Evolutionary conservation across 2,888 invertebrate genomes (phyloP).

Genomic region (Drosophila niveifrons): DNA sequence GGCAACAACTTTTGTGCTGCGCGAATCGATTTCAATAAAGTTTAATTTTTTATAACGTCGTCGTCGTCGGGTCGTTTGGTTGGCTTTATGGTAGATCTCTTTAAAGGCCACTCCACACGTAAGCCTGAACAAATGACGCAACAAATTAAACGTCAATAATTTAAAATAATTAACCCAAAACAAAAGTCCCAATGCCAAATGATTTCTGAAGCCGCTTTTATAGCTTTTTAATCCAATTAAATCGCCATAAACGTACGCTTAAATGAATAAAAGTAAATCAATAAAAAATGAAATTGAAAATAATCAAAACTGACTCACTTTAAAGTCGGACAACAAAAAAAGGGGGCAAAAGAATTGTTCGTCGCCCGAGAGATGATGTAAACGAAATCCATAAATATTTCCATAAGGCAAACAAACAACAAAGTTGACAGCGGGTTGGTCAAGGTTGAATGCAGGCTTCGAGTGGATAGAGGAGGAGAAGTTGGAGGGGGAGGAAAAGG

Average conservation of each 20-base stretch:
- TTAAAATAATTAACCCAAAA: conserved; percentile 63
- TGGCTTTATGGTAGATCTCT: conserved; percentile 34
- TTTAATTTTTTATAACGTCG: conserved; percentile 58
- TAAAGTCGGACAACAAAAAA: conserved; percentile 34
- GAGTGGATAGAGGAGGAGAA: neutral
- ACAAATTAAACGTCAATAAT: conserved; percentile 74
- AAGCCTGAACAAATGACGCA: conserved; percentile 58
- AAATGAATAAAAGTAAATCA: conserved; percentile 51
- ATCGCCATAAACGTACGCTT: conserved; percentile 58
- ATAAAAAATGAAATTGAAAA: conserved; percentile 33
- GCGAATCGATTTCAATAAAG: conserved; percentile 76
- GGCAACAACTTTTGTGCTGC: conserved; percentile 58
- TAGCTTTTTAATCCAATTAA: conserved; percentile 77
- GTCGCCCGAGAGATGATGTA: conserved; percentile 6
- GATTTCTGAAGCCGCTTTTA: conserved; percentile 56
- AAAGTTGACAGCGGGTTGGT: conserved; percentile 31
- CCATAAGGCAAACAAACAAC: conserved; percentile 27
- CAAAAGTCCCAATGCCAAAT: conserved; percentile 54
- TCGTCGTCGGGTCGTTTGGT: conserved; percentile 6
- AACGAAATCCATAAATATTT: conserved; percentile 20
- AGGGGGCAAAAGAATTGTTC: neutral
- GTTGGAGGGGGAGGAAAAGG: neutral
- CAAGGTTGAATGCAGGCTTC: conserved; percentile 9
- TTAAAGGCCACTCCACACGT: conserved; percentile 38
- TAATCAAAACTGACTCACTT: conserved; percentile 46